Base-by-base conservation (phyloP, 2,113 vertebrate species). In the Cyrtonyx montezumae region DNA sequence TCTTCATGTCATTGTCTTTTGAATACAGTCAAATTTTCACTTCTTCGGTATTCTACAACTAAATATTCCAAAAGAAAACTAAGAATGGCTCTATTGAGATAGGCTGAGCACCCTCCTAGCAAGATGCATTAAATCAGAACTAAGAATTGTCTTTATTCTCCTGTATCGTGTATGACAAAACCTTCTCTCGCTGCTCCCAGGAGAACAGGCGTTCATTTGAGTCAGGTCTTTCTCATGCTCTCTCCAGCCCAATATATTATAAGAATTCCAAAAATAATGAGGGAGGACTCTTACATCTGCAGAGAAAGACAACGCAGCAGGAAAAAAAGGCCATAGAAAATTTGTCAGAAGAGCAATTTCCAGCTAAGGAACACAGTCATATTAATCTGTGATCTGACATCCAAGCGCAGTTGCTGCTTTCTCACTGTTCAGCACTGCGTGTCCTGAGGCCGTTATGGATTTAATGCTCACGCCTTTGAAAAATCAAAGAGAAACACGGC, bases 331-430 rank as follows among this genome's bases (percentile, higher is more conserved):
- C 49, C 75, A 14, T 0, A 19, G 91, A n/a, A 73, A 34, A 87
- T 58, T 48, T 76, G 81, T 58, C 78, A 87, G 81, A 77, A 91
- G 59, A 81, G 75, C 84, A 84, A 53, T 81, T 94, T 95, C 63
- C 90, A 94, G 59, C 84, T 49, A 2, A 79, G 87, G 48, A 84
- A 79, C 79, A 36, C 45, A 13, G 5, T 26, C 22, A 1, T 26
- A 81, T 79, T 75, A 91, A 89, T 87, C 84, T 89, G 74, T 80
- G 91, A 78, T 79, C 83, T 36, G 19, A 19, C 30, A 94, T 89
- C 22, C 69, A 79, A 91, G 84, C 9, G 89, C 1, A 46, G 30
- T 8, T 77, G 68, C 85, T 73, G 76, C 73, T 74, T 36, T 8
- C 71, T 40, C 40, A 6, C 12, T 26, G 73, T 37, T 79, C 86